Evolutionary conservation across 1,140 invertebrate species (phyloP), one percentile per base, ranked within the genome.

Genomic region (Plectus sambesii): DNA sequence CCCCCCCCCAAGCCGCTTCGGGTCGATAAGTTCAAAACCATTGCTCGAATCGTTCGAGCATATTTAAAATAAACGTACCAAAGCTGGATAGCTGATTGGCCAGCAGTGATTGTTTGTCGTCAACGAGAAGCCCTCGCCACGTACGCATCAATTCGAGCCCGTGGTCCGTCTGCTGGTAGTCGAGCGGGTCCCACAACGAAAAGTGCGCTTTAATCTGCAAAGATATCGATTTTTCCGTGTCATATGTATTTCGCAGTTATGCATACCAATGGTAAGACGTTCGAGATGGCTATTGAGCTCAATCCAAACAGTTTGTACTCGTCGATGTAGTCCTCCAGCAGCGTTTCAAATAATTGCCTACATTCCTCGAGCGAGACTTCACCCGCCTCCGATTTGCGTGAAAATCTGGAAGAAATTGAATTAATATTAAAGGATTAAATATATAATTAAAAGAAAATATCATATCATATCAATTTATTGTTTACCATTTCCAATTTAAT

Each of bases 321-420:
- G 47, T 72, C 69, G 44, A 73, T 69, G 61, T 68, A 77, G n/a
- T 77, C 68, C 20, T 71, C 59, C 52, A 85, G 81, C 5, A 92
- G 70, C 49, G 79, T 76, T 42, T 77, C 76, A 55, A 90, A 87
- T 5, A 82, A 76, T 30, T 78, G 72, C 26, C 81, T 81, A 27
- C 81, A 81, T 47, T 83, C 79, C 40, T 79, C 77, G 17, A 92
- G 69, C 0, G n/a, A n/a, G n/a, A n/a, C n/a, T n/a, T n/a, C n/a
- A n/a, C n/a, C n/a, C n/a, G n/a, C n/a, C n/a, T n/a, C n/a, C n/a
- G n/a, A n/a, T 54, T 29, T 53, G 5, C 35, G 26, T 8, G 38
- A 23, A 20, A 41, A 49, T 61, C 41, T 40, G 12, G 40, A 50
- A 37, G 19, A 51, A n/a, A n/a, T n/a, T n/a, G n/a, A n/a, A n/a